Evolutionary conservation across 2,888 invertebrate genomes (phyloP).

Genomic region (Agapetus fuscipes): DNA sequence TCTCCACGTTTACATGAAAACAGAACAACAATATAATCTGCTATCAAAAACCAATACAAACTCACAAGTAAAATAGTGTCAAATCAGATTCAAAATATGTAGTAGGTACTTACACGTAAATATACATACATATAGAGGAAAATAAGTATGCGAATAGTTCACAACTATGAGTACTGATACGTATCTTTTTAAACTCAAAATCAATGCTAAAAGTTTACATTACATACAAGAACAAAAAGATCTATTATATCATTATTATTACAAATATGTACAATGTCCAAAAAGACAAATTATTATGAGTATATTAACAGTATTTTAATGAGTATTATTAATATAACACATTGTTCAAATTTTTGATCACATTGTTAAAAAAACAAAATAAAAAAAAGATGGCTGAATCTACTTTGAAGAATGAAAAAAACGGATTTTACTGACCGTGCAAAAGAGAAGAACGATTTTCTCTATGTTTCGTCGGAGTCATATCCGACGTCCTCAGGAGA

Average conservation of each 20-base stretch:
- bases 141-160: slow-evolving; percentile 8
- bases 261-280: slow-evolving; percentile 21
- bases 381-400: slow-evolving; percentile 3
- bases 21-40: too few species aligned
- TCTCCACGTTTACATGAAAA: too few species aligned
- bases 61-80: too few species aligned
- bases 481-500: too few species aligned
- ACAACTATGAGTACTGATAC: slow-evolving; percentile 23
- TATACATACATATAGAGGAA: not conserved
- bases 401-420: too few species aligned
- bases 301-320: slow-evolving; percentile 15
- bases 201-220: slow-evolving; percentile 21
- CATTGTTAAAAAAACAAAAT: slow-evolving; percentile 13
- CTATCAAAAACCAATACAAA: too few species aligned
- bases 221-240: slow-evolving; percentile 15
- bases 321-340: slow-evolving; percentile 15
- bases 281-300: slow-evolving; percentile 18
- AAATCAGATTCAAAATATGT: too few species aligned
- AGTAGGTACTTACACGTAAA: too few species aligned
- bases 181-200: slow-evolving; percentile 21
- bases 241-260: slow-evolving; percentile 17
- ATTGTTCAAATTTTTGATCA: slow-evolving; percentile 20
- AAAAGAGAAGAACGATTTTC: too few species aligned
- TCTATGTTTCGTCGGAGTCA: too few species aligned
- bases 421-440: too few species aligned